A percentile compares a stretch with the other conserved stretches of the same genome.
Evolutionary conservation across 2,113 vertebrate species (phyloP).

Genomic region (Electrona antarctica): DNA sequence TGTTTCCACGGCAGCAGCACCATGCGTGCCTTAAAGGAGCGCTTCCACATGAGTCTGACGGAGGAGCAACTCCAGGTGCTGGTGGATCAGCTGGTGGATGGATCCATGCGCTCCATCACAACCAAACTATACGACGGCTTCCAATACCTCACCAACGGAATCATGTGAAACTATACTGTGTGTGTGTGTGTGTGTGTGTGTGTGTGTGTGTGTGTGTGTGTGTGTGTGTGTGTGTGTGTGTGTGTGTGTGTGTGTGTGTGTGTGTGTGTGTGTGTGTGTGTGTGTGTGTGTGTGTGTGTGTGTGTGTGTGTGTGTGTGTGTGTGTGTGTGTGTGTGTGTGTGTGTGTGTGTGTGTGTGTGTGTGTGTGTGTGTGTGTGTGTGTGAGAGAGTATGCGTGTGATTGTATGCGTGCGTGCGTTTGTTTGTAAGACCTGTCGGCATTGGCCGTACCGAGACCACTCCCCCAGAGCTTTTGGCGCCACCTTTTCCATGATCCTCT

Average conservation of each 20-base stretch:
- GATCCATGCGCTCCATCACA: constrained; percentile 92
- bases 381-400: not conserved
- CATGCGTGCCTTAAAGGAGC: constrained; percentile 92
- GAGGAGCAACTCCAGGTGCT: constrained; percentile 95
- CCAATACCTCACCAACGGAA: constrained; percentile 98
- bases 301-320: not conserved
- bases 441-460: constrained; percentile 34
- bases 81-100: constrained; percentile 92
- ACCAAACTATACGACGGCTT: constrained; percentile 97
- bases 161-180: constrained; percentile 83
- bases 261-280: not conserved
- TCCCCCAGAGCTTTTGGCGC: constrained; percentile 9
- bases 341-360: not conserved
- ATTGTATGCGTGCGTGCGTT: not conserved
- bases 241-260: not conserved
- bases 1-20: constrained; percentile 96
- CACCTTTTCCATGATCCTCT: constrained; percentile 12
- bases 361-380: not conserved
- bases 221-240: not conserved
- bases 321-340: not conserved
- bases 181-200: not conserved
- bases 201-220: not conserved
- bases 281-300: not conserved
- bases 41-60: constrained; percentile 96
- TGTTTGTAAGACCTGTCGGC: not conserved